These are phyloP conservation scores for Danio tinwini DNA, from an alignment of 2,797 vertebrate species.

Conservation along the genomic window DNA sequence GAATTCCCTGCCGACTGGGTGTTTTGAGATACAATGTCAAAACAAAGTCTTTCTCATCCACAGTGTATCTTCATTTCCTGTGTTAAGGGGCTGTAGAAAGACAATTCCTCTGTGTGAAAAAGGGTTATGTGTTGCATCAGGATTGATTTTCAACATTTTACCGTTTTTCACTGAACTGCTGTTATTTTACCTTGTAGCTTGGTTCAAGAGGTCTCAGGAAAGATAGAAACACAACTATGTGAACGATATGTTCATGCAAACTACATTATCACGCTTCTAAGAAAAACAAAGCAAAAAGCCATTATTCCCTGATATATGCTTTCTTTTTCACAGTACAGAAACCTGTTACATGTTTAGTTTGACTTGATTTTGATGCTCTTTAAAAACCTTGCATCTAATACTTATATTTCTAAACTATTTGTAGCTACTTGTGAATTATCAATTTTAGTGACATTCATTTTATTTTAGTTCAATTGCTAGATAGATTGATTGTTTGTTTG, in stretches of 20 bases:
- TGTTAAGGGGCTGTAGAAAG: conserved; percentile 18
- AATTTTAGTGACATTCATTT: neutral
- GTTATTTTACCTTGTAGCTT: conserved; percentile 8
- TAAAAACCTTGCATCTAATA: too few relatives aligned
- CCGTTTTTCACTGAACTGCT: neutral
- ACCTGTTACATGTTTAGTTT: too few relatives aligned
- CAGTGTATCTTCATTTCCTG: neutral
- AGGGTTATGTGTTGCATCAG: conserved; percentile 12
- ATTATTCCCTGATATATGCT: neutral
- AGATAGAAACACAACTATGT: neutral
- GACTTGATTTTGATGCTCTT: too few relatives aligned
- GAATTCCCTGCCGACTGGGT: neutral
- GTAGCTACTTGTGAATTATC: too few relatives aligned
- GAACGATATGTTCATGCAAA: neutral
- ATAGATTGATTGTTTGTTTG: too few relatives aligned
- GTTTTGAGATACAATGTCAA: conserved; percentile 8
- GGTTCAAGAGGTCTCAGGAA: conserved; percentile 7
- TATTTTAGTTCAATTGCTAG: neutral
- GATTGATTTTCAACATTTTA: neutral
- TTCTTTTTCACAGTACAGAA: neutral
- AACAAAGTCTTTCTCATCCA: neutral
- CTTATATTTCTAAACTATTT: too few relatives aligned
- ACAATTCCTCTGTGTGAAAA: conserved; percentile 24
- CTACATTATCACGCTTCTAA: too few relatives aligned
- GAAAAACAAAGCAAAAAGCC: too few relatives aligned